These are phyloP conservation scores for Oppia nitens DNA, from an alignment of 1,140 invertebrate genomes.

Conservation along the genomic window DNA sequence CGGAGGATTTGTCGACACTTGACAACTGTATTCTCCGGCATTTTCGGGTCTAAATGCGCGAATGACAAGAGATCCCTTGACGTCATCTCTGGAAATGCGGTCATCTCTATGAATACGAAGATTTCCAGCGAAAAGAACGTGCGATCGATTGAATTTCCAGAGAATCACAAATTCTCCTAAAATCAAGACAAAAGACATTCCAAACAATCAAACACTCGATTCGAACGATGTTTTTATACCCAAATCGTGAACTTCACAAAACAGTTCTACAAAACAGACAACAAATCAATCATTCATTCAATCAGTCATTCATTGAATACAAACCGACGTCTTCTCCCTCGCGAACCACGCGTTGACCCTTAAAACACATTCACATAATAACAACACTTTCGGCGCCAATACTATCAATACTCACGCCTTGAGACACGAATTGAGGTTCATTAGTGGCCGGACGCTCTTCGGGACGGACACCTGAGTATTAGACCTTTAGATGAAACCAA, in stretches of 20 bases:
- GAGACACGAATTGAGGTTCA: not conserved
- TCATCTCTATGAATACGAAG: constrained; percentile 12
- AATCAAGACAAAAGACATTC: too few relatives aligned
- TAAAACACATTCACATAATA: not conserved
- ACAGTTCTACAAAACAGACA: not conserved
- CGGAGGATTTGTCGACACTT: not conserved
- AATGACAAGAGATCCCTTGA: not conserved
- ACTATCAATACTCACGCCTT: not conserved
- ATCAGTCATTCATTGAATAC: not conserved
- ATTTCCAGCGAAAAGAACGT: constrained; percentile 13
- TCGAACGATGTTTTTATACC: too few relatives aligned
- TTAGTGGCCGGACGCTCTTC: not conserved
- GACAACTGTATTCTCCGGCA: not conserved
- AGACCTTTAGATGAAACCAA: too few relatives aligned
- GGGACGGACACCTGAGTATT: too few relatives aligned
- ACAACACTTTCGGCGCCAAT: not conserved
- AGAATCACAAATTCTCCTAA: constrained; percentile 16
- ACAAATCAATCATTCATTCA: not conserved
- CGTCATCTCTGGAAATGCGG: not conserved
- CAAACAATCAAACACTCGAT: too few relatives aligned
- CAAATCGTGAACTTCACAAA: not conserved
- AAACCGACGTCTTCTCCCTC: not conserved
- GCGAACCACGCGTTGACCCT: not conserved
- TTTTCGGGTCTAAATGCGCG: not conserved
- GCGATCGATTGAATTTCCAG: constrained; percentile 13